Evolutionary conservation across 2,888 invertebrate genomes (phyloP).

Genomic region (Ophion ellenae): DNA sequence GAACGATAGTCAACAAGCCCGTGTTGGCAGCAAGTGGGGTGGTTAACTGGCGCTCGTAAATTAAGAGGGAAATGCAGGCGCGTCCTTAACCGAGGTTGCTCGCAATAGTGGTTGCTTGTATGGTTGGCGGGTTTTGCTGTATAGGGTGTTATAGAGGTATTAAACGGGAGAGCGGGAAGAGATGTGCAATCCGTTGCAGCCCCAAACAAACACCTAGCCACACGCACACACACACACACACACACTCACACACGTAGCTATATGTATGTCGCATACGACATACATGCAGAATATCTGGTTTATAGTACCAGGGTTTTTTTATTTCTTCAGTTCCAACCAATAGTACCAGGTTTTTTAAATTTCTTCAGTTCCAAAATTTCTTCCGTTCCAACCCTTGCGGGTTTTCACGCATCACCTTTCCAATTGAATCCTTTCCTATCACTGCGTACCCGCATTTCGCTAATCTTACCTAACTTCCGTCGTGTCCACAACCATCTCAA

Average conservation of each 20-base stretch:
- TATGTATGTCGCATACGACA: too few species aligned
- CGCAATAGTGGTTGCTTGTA: constrained; percentile 48
- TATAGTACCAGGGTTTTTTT: too few species aligned
- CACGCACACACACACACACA: neutral
- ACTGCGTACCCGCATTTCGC: too few species aligned
- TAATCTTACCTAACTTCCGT: too few species aligned
- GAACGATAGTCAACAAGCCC: constrained; percentile 60
- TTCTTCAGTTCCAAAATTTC: too few species aligned
- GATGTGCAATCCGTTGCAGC: constrained; percentile 30
- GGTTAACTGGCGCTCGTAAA: constrained; percentile 62
- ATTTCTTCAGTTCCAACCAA: too few species aligned
- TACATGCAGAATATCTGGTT: too few species aligned
- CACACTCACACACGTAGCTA: neutral
- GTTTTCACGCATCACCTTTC: too few species aligned
- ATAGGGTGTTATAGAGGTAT: constrained; percentile 10
- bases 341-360: too few species aligned
- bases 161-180: constrained; percentile 9
- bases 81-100: constrained; percentile 60
- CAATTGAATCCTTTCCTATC: too few species aligned
- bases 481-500: too few species aligned
- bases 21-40: constrained; percentile 55
- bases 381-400: too few species aligned
- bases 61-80: constrained; percentile 57
- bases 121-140: constrained; percentile 28
- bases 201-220: neutral